These are phyloP conservation scores for Actinemys pallida DNA, from an alignment of 2,113 vertebrate species.

Conservation along the genomic window DNA sequence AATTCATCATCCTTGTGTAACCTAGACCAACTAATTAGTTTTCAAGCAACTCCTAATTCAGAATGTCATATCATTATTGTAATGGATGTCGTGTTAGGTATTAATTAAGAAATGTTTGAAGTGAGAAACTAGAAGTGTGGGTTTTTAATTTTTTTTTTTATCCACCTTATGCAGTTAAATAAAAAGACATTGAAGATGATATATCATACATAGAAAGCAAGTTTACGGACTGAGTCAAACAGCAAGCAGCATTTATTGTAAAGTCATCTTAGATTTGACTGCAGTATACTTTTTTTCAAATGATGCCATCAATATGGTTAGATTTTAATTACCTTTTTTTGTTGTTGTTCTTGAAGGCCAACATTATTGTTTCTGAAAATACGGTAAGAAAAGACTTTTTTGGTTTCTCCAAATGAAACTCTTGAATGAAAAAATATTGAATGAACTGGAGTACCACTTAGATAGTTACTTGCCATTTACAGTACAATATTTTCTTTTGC, in stretches of 20 bases:
- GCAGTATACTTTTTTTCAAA: background rate
- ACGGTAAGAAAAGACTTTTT: background rate
- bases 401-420: background rate
- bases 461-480: background rate
- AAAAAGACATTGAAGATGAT: background rate
- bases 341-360: background rate
- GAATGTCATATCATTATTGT: conserved; percentile 19
- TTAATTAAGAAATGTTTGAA: conserved; percentile 41
- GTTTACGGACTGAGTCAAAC: background rate
- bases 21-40: background rate
- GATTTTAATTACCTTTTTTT: background rate
- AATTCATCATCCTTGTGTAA: background rate
- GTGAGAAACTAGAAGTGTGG: background rate
- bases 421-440: background rate
- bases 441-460: background rate
- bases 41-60: conserved; percentile 38
- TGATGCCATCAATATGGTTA: background rate
- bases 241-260: background rate
- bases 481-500: background rate
- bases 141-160: background rate
- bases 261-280: background rate
- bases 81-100: background rate
- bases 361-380: background rate
- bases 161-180: background rate
- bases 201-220: background rate